phyloP scores from a whole-genome alignment of 2,797 vertebrate genomes.

The Rhinatrema bivittatum region DNA sequence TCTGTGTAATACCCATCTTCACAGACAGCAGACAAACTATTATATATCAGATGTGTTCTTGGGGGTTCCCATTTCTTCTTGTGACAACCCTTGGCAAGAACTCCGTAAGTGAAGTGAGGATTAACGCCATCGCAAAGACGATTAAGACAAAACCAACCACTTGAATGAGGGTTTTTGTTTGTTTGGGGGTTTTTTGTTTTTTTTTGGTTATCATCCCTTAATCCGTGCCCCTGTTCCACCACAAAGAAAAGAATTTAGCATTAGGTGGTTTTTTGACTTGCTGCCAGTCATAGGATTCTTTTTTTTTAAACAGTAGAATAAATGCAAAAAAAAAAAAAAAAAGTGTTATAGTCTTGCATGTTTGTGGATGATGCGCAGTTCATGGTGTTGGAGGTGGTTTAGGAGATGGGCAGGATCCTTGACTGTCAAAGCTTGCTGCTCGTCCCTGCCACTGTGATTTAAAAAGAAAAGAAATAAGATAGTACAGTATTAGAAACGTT shows the following conservation, averaged over 20 bases:
- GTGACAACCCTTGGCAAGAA: too few relatives aligned
- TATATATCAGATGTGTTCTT: too few relatives aligned
- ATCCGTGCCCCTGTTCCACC: not conserved
- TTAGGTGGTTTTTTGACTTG: not conserved
- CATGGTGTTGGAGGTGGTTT: constrained; percentile 84
- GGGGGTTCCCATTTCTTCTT: too few relatives aligned
- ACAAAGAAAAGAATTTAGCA: not conserved
- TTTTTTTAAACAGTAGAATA: constrained; percentile 25
- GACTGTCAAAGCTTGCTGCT: constrained; percentile 93
- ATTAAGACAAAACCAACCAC: constrained; percentile 52
- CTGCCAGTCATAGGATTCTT: constrained; percentile 13
- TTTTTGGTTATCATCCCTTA: too few relatives aligned
- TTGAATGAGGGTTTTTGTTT: not conserved
- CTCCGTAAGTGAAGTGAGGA: too few relatives aligned
- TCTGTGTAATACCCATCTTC: too few relatives aligned
- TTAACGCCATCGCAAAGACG: constrained; percentile 50
- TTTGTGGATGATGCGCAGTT: constrained; percentile 16
- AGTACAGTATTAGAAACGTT: not conserved
- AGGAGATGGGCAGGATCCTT: constrained; percentile 90
- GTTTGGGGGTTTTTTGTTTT: too few relatives aligned
- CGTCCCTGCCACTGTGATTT: constrained; percentile 88
- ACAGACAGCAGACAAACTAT: too few relatives aligned
- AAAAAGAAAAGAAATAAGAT: constrained; percentile 6
- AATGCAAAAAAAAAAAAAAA: constrained; percentile 23
- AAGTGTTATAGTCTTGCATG: constrained; percentile 18